These are phyloP conservation scores for Cylas formicarius DNA, from an alignment of 1,140 invertebrate genomes.

Conservation along the genomic window DNA sequence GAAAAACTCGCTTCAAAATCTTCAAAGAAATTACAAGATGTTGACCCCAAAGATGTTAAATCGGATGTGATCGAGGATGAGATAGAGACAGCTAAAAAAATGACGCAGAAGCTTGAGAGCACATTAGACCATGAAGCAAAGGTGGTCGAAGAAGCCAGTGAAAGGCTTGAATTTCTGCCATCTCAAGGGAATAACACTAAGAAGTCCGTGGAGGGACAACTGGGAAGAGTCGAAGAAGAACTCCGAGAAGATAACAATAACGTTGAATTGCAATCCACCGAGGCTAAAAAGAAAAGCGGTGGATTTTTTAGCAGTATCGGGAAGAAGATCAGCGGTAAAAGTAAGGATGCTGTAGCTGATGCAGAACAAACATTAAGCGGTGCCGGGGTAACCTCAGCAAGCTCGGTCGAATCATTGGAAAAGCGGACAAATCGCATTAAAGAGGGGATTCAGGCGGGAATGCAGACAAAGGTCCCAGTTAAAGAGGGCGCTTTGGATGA, in stretches of 20 bases:
- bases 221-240: neutral
- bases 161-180: neutral
- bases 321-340: slow-evolving; percentile 7
- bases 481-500: neutral
- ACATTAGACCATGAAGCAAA: neutral
- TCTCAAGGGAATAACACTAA: too few relatives aligned
- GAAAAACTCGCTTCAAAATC: too few relatives aligned
- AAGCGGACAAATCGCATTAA: slow-evolving; percentile 1
- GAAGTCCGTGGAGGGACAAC: neutral
- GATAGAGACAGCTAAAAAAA: neutral
- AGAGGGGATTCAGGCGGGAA: slow-evolving; percentile 5
- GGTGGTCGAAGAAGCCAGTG: neutral
- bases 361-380: slow-evolving; percentile 16
- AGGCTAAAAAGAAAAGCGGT: slow-evolving; percentile 4
- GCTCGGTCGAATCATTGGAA: slow-evolving; percentile 8
- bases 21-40: too few relatives aligned
- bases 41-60: too few relatives aligned
- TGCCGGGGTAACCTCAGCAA: slow-evolving; percentile 12
- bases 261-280: neutral
- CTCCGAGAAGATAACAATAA: neutral
- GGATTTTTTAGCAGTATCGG: slow-evolving; percentile 9
- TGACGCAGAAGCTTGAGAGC: slow-evolving; percentile 4
- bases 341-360: slow-evolving; percentile 24
- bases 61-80: too few relatives aligned
- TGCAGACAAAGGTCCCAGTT: neutral